Evolutionary conservation across 2,888 invertebrate genomes (phyloP).

Genomic region (Nebria brevicollis): DNA sequence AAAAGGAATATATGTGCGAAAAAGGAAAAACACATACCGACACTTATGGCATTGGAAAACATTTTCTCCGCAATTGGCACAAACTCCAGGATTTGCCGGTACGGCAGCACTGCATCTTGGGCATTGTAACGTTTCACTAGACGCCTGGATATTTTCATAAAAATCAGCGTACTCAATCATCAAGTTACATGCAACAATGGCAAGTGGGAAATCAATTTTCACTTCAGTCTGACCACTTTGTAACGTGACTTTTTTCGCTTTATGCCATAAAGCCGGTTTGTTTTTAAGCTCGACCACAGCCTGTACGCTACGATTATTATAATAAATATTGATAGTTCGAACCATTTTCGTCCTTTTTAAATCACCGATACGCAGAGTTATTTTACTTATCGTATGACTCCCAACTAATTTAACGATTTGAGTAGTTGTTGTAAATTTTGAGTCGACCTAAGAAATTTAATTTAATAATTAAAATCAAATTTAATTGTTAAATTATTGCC

Average conservation of each 20-base stretch:
- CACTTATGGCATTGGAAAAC: constrained; percentile 99
- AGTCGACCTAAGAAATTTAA: constrained; percentile 74
- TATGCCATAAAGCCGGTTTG: constrained; percentile 96
- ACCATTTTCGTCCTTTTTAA: constrained; percentile 98
- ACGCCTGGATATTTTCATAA: constrained; percentile 94
- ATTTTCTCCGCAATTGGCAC: constrained; percentile 97
- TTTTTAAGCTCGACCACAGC: constrained; percentile 98
- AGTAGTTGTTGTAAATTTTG: constrained; percentile 97
- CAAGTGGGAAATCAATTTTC: constrained; percentile 95
- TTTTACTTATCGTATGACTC: constrained; percentile 94
- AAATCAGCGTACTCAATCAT: constrained; percentile 99
- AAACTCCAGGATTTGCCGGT: constrained; percentile 97
- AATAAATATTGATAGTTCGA: constrained; percentile 93
- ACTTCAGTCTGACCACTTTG: constrained; percentile 94
- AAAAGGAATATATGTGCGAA: constrained; percentile 15
- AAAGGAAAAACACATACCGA: constrained; percentile 65
- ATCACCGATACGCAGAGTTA: constrained; percentile 92
- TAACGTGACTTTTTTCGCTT: constrained; percentile 91
- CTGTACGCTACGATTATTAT: constrained; percentile 95
- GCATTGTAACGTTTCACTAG: constrained; percentile 93
- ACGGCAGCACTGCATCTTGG: constrained; percentile 97
- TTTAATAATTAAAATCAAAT: constrained; percentile 26
- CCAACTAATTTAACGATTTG: constrained; percentile 96
- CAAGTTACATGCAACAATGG: constrained; percentile 96
- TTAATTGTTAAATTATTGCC: constrained; percentile 5